phyloP scores from a whole-genome alignment of 2,797 vertebrate genomes.

The Hemibagrus guttatus region DNA sequence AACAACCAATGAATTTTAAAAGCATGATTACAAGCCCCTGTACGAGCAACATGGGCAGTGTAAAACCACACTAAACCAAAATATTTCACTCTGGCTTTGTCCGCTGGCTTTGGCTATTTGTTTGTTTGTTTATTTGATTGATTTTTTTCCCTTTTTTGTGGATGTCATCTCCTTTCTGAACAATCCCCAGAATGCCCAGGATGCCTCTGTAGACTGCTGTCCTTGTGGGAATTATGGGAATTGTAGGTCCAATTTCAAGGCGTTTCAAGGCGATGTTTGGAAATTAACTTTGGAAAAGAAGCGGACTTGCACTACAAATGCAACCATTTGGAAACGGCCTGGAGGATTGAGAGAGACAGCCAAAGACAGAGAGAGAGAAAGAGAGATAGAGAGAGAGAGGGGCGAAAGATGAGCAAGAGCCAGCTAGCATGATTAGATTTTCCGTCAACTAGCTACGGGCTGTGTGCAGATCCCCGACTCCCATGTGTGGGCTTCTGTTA shows the following conservation, averaged over 20 bases:
- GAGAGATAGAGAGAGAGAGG: not conserved
- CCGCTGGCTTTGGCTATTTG: not conserved
- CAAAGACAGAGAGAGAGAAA: not conserved
- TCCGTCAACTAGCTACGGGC: slow-evolving; percentile 31
- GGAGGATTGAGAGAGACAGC: slow-evolving; percentile 24
- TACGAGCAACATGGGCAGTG: not conserved
- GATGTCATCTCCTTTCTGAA: not conserved
- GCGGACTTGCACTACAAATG: slow-evolving; percentile 11
- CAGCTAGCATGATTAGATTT: slow-evolving; percentile 41
- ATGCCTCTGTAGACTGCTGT: slow-evolving; percentile 28
- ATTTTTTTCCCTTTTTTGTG: not conserved
- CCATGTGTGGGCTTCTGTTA: slow-evolving; percentile 35
- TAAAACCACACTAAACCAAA: not conserved
- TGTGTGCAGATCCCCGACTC: slow-evolving; percentile 33
- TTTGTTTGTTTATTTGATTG: not conserved
- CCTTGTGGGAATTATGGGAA: slow-evolving; percentile 52
- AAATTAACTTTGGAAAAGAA: slow-evolving; percentile 32
- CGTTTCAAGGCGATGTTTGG: slow-evolving; percentile 33
- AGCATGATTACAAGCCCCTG: not conserved
- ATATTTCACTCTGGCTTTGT: no score
- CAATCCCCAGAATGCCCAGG: slow-evolving; percentile 39
- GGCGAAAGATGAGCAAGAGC: slow-evolving; percentile 33
- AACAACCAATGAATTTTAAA: not conserved
- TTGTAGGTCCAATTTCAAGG: slow-evolving; percentile 50
- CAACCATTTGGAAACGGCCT: slow-evolving; percentile 20